Base-by-base conservation (phyloP, 1,140 invertebrate genomes). In the Neodiprion lecontei region DNA sequence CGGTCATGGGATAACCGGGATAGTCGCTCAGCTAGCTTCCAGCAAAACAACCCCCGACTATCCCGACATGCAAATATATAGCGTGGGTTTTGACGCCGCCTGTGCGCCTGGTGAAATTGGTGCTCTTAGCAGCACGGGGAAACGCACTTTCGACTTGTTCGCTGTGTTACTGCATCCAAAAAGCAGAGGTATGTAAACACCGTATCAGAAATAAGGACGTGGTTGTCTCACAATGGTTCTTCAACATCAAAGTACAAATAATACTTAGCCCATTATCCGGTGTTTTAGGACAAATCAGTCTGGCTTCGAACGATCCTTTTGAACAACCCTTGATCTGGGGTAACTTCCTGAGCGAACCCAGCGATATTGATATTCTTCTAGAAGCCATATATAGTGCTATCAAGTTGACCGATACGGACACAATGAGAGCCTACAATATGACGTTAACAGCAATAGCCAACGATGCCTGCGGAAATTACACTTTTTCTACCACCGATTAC, bases 101-200 rank as follows among this genome's bases (percentile, higher is more conserved):
- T 90, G 88, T 76, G 74, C 77, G 0, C 75, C 14, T 84, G 87
- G 1, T 73, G 80, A 68, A 50, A 86, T 47, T 77, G 79, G n/a
- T 80, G 89, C 73, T 68, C 40, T 81, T 61, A 0, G 0, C 1
- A 10, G 1, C 7, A 2, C 17, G 8, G 1, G 70, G 1, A 11
- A 75, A 9, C 73, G 72, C 72, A 79, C 68, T 21, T 53, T 89
- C 72, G 89, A 89, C 1, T 90, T 95, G 40, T 90, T 91, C 1
- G 91, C 92, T 3, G 90, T 94, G 28, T 89, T 92, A 49, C 78
- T 95, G 4, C 93, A 94, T 79, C 93, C 96, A 0, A 92, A 92
- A 75, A 96, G 95, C 73, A 90, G 92, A 75, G 96, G 96, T n/a
- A 40, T 5, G 28, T 40, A 5, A 40, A 40, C 1, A 40, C 91